A percentile compares a stretch with the other conserved stretches of the same genome.
Conservation (phyloP, 2,113 vertebrate genomes). For the Ciconia boyciana region DNA sequence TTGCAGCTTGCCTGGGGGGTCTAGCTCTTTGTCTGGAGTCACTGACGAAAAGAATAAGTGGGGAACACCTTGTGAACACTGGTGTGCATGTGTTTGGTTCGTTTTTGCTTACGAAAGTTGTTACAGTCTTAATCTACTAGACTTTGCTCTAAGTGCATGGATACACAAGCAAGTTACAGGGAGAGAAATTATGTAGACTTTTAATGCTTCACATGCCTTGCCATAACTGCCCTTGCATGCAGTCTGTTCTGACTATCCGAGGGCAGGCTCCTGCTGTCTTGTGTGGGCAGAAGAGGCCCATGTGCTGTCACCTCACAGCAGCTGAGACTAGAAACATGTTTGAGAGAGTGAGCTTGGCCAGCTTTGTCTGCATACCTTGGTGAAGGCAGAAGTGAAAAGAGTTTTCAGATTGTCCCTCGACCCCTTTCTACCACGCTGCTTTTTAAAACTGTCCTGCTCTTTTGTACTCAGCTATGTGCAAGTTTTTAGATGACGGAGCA, state of each 20-base stretch:
- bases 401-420: not conserved
- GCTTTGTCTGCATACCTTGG: not conserved
- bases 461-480: not conserved
- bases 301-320: not conserved
- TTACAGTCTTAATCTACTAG: not conserved
- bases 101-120: not conserved
- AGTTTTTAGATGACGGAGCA: not conserved
- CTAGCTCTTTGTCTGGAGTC: not conserved
- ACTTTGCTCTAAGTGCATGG: not conserved
- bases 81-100: not conserved
- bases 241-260: not conserved
- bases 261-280: not conserved
- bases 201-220: not conserved
- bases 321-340: not conserved
- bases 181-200: not conserved
- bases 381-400: not conserved
- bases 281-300: not conserved
- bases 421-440: not conserved
- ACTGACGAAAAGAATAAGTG: not conserved
- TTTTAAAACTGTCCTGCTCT: not conserved
- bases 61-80: not conserved
- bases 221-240: not conserved
- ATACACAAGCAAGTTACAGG: not conserved
- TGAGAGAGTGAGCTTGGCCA: not conserved
- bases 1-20: not conserved